Conservation (phyloP, 37 sponge, comb jelly and placozoan species). For the Geodia barretti region DNA sequence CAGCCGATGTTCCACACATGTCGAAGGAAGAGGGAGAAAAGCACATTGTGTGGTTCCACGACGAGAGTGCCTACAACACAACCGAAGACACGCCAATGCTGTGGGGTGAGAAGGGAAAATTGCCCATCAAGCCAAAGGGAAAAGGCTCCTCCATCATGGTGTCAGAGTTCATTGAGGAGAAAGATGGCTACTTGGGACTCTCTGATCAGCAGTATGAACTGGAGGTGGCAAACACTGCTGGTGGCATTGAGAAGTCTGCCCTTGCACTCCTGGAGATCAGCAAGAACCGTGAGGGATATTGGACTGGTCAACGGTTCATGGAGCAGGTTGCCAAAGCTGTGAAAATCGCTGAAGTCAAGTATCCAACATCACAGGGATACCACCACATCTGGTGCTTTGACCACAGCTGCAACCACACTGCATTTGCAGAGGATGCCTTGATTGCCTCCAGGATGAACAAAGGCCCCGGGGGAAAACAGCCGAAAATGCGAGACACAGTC, state of each 20-base stretch:
- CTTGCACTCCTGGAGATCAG: constrained; percentile 35
- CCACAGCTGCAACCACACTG: constrained; percentile 22
- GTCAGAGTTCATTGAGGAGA: constrained; percentile 43
- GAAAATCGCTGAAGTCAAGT: not conserved
- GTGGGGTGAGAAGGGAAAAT: not conserved
- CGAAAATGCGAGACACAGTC: constrained; percentile 1
- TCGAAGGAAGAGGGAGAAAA: no score
- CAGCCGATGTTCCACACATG: no score
- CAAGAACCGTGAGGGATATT: constrained; percentile 44
- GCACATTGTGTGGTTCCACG: constrained; percentile 20
- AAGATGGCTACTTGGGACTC: constrained; percentile 14
- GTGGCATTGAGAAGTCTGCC: not conserved
- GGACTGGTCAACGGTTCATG: constrained; percentile 35
- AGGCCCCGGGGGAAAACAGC: constrained; percentile 23
- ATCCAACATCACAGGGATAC: not conserved
- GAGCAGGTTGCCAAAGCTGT: constrained; percentile 16
- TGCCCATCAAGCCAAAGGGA: constrained; percentile 9
- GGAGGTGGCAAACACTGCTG: not conserved
- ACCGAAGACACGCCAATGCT: not conserved
- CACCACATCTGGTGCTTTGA: constrained; percentile 17
- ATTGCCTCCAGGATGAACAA: constrained; percentile 7
- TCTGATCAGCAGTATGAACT: not conserved
- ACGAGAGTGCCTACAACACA: not conserved
- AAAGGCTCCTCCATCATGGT: constrained; percentile 34
- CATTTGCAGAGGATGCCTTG: constrained; percentile 12